Conservation (phyloP, 2,113 vertebrate species). For the Triplophysa tibetana region DNA sequence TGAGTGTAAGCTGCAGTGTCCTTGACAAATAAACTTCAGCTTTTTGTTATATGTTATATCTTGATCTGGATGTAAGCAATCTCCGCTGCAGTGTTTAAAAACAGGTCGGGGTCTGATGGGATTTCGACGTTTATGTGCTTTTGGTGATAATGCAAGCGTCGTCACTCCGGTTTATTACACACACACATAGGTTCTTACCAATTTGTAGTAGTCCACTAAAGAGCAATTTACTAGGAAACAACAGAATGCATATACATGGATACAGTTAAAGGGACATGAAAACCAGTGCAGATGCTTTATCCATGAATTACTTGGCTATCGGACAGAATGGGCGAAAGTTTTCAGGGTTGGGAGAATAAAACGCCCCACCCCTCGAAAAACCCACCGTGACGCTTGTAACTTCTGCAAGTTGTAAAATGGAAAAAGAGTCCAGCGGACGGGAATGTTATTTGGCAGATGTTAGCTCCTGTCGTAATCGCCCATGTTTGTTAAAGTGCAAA, state of each 20-base stretch:
- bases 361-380: slow-evolving; percentile 76
- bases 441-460: not conserved
- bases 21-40: slow-evolving; percentile 71
- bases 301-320: not conserved
- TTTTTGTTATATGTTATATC: slow-evolving; percentile 27
- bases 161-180: not conserved
- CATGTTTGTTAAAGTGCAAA: slow-evolving; percentile 14
- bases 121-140: not conserved
- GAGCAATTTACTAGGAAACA: too few species aligned
- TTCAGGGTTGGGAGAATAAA: slow-evolving; percentile 61
- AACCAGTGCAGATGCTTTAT: slow-evolving; percentile 1
- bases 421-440: slow-evolving; percentile 26
- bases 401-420: slow-evolving; percentile 62
- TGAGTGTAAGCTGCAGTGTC: slow-evolving; percentile 77
- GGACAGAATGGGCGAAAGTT: slow-evolving; percentile 67
- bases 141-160: not conserved
- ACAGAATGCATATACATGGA: too few species aligned
- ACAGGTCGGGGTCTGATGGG: not conserved
- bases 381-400: slow-evolving; percentile 58
- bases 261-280: too few species aligned
- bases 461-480: not conserved
- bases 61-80: slow-evolving; percentile 9
- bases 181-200: too few species aligned
- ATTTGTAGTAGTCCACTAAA: too few species aligned
- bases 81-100: slow-evolving; percentile 18